Percentiles rank a stretch among this genome's conserved stretches.
Conservation (phyloP, 2,113 vertebrate genomes). For the Gnathonemus longibarbis region DNA sequence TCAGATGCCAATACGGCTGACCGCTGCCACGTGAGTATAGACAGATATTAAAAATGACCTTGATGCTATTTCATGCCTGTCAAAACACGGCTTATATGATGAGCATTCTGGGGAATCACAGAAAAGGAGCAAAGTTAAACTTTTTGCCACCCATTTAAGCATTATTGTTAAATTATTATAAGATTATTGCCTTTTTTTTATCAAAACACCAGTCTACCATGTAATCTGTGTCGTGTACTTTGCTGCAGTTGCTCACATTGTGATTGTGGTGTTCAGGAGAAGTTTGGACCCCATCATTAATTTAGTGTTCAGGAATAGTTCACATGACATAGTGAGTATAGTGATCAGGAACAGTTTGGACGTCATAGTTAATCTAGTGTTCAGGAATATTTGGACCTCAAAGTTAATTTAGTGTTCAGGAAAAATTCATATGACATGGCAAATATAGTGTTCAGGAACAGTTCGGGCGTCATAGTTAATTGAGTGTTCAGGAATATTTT, state of each 20-base stretch:
- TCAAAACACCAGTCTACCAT: background rate
- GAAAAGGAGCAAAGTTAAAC: slow-evolving; percentile 34
- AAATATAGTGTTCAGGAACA: background rate
- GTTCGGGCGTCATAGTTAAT: background rate
- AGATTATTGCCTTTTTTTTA: background rate
- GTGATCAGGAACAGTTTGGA: background rate
- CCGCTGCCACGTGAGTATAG: slow-evolving; percentile 76
- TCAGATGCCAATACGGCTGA: slow-evolving; percentile 75
- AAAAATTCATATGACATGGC: too few relatives aligned
- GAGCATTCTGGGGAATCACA: slow-evolving; percentile 63
- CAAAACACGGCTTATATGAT: slow-evolving; percentile 73
- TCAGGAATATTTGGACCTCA: background rate
- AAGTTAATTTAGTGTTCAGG: background rate
- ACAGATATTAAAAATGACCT: slow-evolving; percentile 97
- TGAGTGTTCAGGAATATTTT: background rate
- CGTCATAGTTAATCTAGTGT: background rate
- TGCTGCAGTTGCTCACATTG: background rate
- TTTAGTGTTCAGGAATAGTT: background rate
- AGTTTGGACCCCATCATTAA: background rate
- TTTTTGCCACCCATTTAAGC: background rate
- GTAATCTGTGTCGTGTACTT: background rate
- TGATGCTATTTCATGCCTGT: slow-evolving; percentile 89
- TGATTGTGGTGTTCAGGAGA: background rate
- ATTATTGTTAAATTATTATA: too few relatives aligned
- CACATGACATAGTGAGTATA: background rate